These are phyloP conservation scores for Saguinus imperator DNA, from an alignment of 2,113 vertebrate species.

Conservation along the genomic window DNA sequence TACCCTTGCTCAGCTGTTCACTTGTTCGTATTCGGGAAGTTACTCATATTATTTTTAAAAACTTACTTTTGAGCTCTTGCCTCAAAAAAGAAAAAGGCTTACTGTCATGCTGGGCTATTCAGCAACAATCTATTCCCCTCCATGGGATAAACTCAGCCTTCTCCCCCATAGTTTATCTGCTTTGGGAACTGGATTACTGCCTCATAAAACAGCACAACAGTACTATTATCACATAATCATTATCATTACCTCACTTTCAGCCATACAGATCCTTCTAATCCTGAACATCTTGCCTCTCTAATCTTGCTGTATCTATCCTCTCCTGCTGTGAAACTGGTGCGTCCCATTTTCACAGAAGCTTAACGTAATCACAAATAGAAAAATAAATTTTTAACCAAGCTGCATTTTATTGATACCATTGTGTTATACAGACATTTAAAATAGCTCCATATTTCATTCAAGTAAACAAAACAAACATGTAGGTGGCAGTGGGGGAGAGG, in stretches of 20 bases:
- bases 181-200: constrained; percentile 67
- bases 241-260: constrained; percentile 73
- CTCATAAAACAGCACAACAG: constrained; percentile 72
- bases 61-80: constrained; percentile 64
- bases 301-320: constrained; percentile 59
- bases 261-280: constrained; percentile 40
- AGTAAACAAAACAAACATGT: constrained; percentile 36
- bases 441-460: constrained; percentile 39
- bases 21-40: constrained; percentile 69
- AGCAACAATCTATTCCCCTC: constrained; percentile 74
- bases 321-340: constrained; percentile 72
- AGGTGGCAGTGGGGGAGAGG: neutral
- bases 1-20: constrained; percentile 54
- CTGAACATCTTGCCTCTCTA: constrained; percentile 64
- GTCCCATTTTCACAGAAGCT: constrained; percentile 69
- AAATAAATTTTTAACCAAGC: constrained; percentile 66
- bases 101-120: constrained; percentile 66
- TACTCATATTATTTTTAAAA: constrained; percentile 74
- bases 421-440: constrained; percentile 45
- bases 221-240: constrained; percentile 74
- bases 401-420: constrained; percentile 50
- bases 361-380: constrained; percentile 73
- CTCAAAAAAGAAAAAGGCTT: constrained; percentile 73
- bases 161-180: constrained; percentile 65
- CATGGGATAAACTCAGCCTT: constrained; percentile 70